These are phyloP conservation scores for Lasioglossum morio DNA, from an alignment of 2,888 invertebrate species.

Conservation along the genomic window DNA sequence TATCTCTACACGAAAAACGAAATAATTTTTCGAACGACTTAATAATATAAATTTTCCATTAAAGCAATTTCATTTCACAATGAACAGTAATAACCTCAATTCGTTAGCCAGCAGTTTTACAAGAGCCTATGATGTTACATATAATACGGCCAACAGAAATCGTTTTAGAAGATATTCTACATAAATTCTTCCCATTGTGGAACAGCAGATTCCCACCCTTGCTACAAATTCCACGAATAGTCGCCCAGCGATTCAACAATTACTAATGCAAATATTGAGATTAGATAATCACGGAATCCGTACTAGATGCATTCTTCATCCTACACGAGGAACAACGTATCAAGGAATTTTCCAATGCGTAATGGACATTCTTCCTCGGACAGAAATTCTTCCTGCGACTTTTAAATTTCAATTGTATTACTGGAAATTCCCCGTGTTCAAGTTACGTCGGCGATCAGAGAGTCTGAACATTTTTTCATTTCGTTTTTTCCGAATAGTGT, in stretches of 20 bases:
- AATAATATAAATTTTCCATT: not conserved
- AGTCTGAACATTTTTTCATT: conserved; percentile 10
- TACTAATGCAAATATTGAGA: not conserved
- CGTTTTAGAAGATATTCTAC: not conserved
- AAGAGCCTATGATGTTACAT: not conserved
- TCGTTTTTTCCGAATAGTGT: conserved; percentile 22
- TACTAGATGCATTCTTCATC: conserved; percentile 29
- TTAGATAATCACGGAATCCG: conserved; percentile 24
- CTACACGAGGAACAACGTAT: conserved; percentile 39
- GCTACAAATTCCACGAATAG: conserved; percentile 10
- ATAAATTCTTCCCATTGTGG: not conserved
- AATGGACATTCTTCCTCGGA: conserved; percentile 47
- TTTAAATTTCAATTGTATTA: conserved; percentile 50
- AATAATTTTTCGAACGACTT: too few relatives aligned
- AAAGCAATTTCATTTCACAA: not conserved
- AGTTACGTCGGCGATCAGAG: conserved; percentile 20
- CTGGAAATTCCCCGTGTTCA: conserved; percentile 57
- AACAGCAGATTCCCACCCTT: not conserved
- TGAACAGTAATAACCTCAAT: not conserved
- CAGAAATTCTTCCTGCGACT: conserved; percentile 55
- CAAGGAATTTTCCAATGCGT: conserved; percentile 57
- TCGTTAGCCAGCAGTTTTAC: not conserved
- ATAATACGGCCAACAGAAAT: not conserved
- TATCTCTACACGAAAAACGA: too few relatives aligned
- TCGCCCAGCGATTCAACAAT: conserved; percentile 9